These are phyloP conservation scores for Dioctria rufipes DNA, from an alignment of 2,888 invertebrate genomes.

Conservation along the genomic window DNA sequence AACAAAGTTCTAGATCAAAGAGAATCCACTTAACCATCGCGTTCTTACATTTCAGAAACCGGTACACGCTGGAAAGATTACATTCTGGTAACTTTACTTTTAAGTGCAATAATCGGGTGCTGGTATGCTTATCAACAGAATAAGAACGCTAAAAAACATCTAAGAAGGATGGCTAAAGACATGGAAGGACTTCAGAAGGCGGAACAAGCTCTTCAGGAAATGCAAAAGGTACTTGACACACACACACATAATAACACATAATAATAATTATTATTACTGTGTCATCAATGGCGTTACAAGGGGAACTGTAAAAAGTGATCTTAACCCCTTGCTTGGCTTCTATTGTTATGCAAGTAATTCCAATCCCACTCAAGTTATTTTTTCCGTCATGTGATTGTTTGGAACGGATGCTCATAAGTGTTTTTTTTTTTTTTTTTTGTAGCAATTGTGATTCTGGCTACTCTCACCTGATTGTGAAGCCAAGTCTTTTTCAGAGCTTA, in stretches of 20 bases:
- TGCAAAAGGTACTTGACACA: conserved; percentile 77
- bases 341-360: conserved; percentile 30
- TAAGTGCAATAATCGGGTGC: conserved; percentile 89
- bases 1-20: conserved; percentile 1
- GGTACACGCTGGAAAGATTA: conserved; percentile 91
- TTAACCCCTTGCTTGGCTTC: neutral
- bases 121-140: conserved; percentile 95
- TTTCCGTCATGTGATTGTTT: conserved; percentile 41
- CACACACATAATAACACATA: too few relatives aligned
- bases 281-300: too few relatives aligned
- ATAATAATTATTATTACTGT: too few relatives aligned
- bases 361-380: neutral
- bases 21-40: neutral
- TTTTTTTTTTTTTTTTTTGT: conserved; percentile 21
- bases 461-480: neutral
- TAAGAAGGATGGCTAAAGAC: conserved; percentile 93
- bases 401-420: conserved; percentile 28
- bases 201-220: conserved; percentile 87
- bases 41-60: conserved; percentile 74
- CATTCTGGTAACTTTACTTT: conserved; percentile 84
- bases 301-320: too few relatives aligned
- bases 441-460: neutral
- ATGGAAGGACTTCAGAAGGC: conserved; percentile 94
- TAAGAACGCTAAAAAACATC: conserved; percentile 87
- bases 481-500: neutral